Percentiles rank a stretch among this genome's conserved stretches.
Evolutionary conservation across 2,888 invertebrate genomes (phyloP).

Genomic region (Aspidapion aeneum): DNA sequence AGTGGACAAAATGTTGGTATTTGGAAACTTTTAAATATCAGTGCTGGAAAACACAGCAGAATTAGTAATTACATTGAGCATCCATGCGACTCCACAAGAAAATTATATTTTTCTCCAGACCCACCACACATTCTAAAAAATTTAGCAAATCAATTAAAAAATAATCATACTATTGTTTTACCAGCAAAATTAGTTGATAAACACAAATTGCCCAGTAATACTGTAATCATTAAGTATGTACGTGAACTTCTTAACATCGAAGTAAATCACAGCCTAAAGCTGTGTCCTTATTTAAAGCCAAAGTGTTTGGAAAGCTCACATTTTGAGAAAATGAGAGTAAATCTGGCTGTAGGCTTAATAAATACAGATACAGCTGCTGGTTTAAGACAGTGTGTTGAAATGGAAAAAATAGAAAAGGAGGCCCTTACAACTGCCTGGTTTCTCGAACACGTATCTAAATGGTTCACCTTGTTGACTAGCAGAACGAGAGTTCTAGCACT

Average conservation of each 20-base stretch:
- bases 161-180: neutral
- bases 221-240: neutral
- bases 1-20: neutral
- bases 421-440: constrained; percentile 31
- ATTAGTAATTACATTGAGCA: neutral
- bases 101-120: neutral
- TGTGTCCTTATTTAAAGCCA: constrained; percentile 27
- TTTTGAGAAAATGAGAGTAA: constrained; percentile 29
- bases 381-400: neutral
- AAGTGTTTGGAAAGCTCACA: constrained; percentile 24
- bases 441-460: constrained; percentile 26
- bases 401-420: constrained; percentile 15
- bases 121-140: neutral
- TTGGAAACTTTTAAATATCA: neutral
- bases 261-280: constrained; percentile 18
- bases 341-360: constrained; percentile 26
- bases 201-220: neutral
- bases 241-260: constrained; percentile 7
- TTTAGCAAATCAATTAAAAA: neutral
- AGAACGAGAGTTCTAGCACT: constrained; percentile 23
- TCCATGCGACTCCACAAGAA: neutral
- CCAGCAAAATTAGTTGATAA: neutral
- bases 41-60: neutral
- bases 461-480: constrained; percentile 30
- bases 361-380: constrained; percentile 1